phyloP scores from a whole-genome alignment of 2,113 vertebrate species.

The Hydrolagus affinis region DNA sequence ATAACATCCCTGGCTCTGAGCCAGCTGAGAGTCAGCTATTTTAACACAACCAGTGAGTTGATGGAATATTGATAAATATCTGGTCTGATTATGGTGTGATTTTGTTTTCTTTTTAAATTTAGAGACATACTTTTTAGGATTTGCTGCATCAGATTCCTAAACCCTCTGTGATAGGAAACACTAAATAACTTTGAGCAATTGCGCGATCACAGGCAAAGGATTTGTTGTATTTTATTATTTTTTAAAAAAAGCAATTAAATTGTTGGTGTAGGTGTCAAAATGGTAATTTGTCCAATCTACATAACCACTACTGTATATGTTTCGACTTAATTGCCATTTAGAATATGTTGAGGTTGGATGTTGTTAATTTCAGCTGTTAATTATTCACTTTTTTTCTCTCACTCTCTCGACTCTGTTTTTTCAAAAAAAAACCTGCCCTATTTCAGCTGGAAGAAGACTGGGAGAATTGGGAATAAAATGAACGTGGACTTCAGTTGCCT shows the following conservation, averaged over 20 bases:
- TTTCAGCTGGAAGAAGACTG: slow-evolving; percentile 86
- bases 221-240: too few relatives aligned
- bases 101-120: too few relatives aligned
- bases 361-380: background rate
- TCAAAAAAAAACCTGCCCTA: background rate
- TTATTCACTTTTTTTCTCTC: background rate
- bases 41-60: too few relatives aligned
- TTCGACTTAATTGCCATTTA: background rate
- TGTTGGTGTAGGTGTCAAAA: background rate
- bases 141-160: too few relatives aligned
- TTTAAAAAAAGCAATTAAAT: background rate
- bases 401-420: background rate
- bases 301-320: background rate
- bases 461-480: slow-evolving; percentile 89
- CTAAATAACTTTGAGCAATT: background rate
- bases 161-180: too few relatives aligned
- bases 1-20: too few relatives aligned
- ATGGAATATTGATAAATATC: too few relatives aligned
- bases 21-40: too few relatives aligned
- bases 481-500: background rate
- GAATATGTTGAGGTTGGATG: background rate
- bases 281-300: background rate
- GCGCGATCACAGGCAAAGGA: background rate
- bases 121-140: too few relatives aligned
- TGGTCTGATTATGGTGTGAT: too few relatives aligned